Evolutionary conservation across 2,888 invertebrate species (phyloP).

Genomic region (Vandiemenella viatica): DNA sequence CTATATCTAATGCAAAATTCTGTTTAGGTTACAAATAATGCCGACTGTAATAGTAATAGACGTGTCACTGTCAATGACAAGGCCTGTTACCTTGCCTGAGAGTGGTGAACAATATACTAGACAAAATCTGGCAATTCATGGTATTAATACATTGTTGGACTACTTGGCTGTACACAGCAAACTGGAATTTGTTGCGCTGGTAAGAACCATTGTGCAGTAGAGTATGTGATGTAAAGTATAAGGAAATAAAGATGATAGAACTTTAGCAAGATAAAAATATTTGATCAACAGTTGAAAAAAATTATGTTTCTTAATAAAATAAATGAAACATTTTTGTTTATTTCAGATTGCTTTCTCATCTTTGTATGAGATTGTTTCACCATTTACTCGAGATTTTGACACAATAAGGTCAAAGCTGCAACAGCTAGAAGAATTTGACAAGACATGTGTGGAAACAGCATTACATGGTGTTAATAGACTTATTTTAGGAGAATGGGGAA

Average conservation of each 20-base stretch:
- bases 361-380: constrained; percentile 47
- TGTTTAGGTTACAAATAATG: constrained; percentile 32
- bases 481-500: constrained; percentile 79
- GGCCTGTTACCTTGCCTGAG: constrained; percentile 37
- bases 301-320: no score
- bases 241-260: no score
- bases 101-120: constrained; percentile 35
- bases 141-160: constrained; percentile 48
- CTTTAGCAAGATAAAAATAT: no score
- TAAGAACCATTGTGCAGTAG: no score
- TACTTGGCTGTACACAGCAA: constrained; percentile 46
- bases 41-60: constrained; percentile 58
- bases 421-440: constrained; percentile 69
- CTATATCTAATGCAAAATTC: neutral
- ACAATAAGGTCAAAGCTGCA: constrained; percentile 57
- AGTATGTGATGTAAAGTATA: no score
- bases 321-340: neutral
- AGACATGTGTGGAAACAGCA: constrained; percentile 68
- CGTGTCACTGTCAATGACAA: constrained; percentile 56
- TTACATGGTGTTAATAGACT: constrained; percentile 64
- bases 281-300: no score
- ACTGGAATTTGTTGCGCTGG: constrained; percentile 56
- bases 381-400: constrained; percentile 82
- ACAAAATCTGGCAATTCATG: constrained; percentile 47
- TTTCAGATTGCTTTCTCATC: constrained; percentile 36